A percentile compares a stretch with the other conserved stretches of the same genome.
Conservation (phyloP, 2,888 invertebrate species). For the Agrotis puta region DNA sequence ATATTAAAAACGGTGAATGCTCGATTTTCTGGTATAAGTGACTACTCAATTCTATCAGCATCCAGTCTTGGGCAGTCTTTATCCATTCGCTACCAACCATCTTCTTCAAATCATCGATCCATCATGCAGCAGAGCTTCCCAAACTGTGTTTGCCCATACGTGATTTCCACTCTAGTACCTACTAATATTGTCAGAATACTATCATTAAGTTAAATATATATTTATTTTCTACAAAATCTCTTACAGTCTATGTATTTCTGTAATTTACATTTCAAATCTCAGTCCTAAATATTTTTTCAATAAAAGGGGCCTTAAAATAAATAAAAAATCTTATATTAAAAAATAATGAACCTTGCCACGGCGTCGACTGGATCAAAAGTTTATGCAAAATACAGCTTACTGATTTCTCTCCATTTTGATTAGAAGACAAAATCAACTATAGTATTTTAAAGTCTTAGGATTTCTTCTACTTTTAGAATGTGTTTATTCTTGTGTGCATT, state of each 20-base stretch:
- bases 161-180: too few species aligned
- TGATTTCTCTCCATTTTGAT: conserved; percentile 51
- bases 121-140: too few species aligned
- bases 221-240: background rate
- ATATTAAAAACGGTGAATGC: too few species aligned
- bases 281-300: conserved; percentile 15
- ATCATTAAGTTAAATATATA: too few species aligned
- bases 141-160: too few species aligned
- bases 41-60: too few species aligned
- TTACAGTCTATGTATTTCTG: background rate
- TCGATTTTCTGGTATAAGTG: too few species aligned
- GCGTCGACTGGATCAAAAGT: conserved; percentile 40
- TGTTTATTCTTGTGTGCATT: background rate
- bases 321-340: conserved; percentile 23
- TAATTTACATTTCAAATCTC: conserved; percentile 27
- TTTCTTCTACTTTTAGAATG: conserved; percentile 3
- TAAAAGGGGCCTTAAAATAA: conserved; percentile 8
- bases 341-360: conserved; percentile 31
- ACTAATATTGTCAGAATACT: too few species aligned
- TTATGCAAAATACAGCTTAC: conserved; percentile 45
- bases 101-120: too few species aligned
- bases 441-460: conserved; percentile 22
- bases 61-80: too few species aligned
- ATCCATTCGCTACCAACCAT: too few species aligned
- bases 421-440: conserved; percentile 33